Conservation (phyloP, 2,797 vertebrate species). For the Enteromius treurensis region DNA sequence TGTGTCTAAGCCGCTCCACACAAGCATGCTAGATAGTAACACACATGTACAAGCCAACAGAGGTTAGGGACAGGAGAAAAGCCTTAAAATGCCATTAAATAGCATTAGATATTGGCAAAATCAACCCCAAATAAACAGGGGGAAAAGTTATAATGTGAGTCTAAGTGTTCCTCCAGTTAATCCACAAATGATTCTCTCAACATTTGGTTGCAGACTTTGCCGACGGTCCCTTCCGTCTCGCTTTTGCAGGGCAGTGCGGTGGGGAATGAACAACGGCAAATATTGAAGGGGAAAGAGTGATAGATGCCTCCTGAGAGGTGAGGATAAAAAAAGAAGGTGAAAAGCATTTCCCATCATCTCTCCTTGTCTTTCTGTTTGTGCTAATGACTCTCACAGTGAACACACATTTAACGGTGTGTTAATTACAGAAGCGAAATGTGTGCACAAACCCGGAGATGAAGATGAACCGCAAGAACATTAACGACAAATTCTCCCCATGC, state of each 20-base stretch:
- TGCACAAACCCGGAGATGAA: slow-evolving; percentile 46
- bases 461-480: slow-evolving; percentile 49
- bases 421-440: slow-evolving; percentile 51
- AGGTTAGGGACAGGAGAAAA: slow-evolving; percentile 11
- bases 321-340: slow-evolving; percentile 48
- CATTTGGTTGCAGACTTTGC: slow-evolving; percentile 59
- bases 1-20: slow-evolving; percentile 39
- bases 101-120: neutral
- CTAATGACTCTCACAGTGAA: slow-evolving; percentile 60
- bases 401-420: slow-evolving; percentile 58
- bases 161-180: neutral
- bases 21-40: slow-evolving; percentile 47
- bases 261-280: slow-evolving; percentile 31
- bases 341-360: slow-evolving; percentile 50
- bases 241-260: slow-evolving; percentile 7
- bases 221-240: slow-evolving; percentile 21
- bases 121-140: neutral
- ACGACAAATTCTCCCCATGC: slow-evolving; percentile 50
- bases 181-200: neutral
- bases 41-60: slow-evolving; percentile 52
- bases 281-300: slow-evolving; percentile 36
- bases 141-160: neutral
- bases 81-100: neutral
- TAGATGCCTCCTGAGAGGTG: slow-evolving; percentile 44
- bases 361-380: slow-evolving; percentile 51